Percentiles rank a stretch among this genome's conserved stretches.
Conservation (phyloP, 1,140 invertebrate species). For the Contarinia nasturtii region DNA sequence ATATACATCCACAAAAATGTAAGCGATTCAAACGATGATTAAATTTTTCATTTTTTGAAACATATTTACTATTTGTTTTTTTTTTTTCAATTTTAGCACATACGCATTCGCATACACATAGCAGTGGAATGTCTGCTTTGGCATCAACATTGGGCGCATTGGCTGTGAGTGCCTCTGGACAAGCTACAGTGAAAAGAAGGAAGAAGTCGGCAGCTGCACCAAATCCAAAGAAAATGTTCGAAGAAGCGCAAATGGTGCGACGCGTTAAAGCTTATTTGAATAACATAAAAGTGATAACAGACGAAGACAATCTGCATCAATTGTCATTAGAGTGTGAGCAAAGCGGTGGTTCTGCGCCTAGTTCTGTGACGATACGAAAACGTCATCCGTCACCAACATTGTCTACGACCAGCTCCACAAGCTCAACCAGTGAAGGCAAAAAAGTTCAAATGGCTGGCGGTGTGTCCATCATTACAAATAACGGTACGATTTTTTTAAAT, state of each 20-base stretch:
- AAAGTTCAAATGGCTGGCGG: constrained; percentile 14
- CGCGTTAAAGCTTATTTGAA: constrained; percentile 89
- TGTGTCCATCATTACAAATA: background rate
- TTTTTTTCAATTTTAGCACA: too few species aligned
- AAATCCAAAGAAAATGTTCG: constrained; percentile 96
- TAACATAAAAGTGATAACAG: constrained; percentile 72
- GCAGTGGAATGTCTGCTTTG: too few species aligned
- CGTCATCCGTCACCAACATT: constrained; percentile 71
- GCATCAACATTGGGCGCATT: constrained; percentile 11
- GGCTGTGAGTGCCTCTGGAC: constrained; percentile 27
- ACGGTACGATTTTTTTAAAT: too few species aligned
- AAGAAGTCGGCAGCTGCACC: constrained; percentile 82
- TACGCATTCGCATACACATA: too few species aligned
- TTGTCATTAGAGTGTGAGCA: constrained; percentile 83
- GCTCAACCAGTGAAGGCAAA: constrained; percentile 64
- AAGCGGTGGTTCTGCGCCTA: constrained; percentile 34
- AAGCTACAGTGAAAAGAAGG: constrained; percentile 73
- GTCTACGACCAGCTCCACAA: constrained; percentile 75
- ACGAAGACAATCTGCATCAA: constrained; percentile 76
- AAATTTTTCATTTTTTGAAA: too few species aligned
- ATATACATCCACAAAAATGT: constrained; percentile 2
- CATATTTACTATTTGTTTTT: too few species aligned
- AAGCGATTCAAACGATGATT: background rate
- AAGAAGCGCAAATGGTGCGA: constrained; percentile 94
- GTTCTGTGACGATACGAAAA: constrained; percentile 35